Percentiles rank a stretch among this genome's conserved stretches.
phyloP scores from a whole-genome alignment of 2,797 vertebrate species.

The Eremophila alpestris region DNA sequence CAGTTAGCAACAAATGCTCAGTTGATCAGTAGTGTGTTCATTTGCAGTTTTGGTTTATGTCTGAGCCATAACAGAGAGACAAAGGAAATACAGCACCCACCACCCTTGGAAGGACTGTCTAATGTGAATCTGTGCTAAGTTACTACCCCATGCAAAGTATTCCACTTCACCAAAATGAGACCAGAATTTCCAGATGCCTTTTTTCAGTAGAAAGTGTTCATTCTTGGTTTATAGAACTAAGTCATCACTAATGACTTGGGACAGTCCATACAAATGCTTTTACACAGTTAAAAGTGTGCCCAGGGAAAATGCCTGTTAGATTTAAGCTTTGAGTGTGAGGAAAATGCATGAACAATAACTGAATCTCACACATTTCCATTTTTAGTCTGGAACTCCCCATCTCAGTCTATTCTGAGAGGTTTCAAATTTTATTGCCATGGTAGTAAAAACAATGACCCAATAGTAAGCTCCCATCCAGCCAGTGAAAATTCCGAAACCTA shows the following conservation, averaged over 20 bases:
- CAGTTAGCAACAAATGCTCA: not conserved
- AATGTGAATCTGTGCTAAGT: not conserved
- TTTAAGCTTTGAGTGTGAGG: not conserved
- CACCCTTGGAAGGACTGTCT: not conserved
- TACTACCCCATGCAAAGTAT: not conserved
- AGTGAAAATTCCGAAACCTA: constrained; percentile 34
- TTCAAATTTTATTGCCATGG: constrained; percentile 47
- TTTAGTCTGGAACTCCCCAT: constrained; percentile 28
- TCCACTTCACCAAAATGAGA: not conserved
- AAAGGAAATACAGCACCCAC: not conserved
- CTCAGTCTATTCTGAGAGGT: not conserved
- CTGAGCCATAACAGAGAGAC: not conserved
- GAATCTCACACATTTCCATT: constrained; percentile 42
- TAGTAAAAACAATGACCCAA: constrained; percentile 53
- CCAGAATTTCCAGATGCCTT: not conserved
- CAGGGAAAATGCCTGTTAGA: not conserved
- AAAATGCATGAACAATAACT: constrained; percentile 41
- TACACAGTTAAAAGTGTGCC: not conserved
- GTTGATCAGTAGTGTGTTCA: accelerated
- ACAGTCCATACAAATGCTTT: not conserved
- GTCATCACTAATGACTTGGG: not conserved
- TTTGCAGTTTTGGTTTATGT: not conserved
- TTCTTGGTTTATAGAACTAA: not conserved
- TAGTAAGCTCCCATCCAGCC: not conserved
- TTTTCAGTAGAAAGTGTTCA: not conserved